Conservation (phyloP, 2,797 vertebrate genomes). For the Cyclura pinguis region DNA sequence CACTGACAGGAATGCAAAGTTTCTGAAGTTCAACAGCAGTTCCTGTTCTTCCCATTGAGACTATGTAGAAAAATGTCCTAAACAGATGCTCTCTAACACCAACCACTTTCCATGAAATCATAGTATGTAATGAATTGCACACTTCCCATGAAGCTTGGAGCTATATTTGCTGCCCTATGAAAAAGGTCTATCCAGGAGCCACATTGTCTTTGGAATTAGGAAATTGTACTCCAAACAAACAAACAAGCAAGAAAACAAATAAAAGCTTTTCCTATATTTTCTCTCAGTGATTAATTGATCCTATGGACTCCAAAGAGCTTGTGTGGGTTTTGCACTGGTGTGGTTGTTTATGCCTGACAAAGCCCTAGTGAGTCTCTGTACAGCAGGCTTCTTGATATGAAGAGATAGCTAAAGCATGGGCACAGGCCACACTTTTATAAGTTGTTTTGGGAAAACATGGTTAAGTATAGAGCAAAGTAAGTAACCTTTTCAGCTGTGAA, state of each 20-base stretch:
- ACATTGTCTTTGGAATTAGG: too few relatives aligned
- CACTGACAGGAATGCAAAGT: neutral
- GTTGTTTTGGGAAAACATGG: conserved; percentile 50
- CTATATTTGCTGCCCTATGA: conserved; percentile 54
- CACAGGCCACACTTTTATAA: conserved; percentile 41
- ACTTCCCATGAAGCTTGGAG: neutral
- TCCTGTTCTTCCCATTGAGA: neutral
- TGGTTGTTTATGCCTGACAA: too few relatives aligned
- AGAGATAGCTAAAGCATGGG: conserved; percentile 24
- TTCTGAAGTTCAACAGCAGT: neutral
- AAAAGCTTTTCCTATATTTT: too few relatives aligned
- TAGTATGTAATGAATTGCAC: neutral
- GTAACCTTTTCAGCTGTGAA: conserved; percentile 71
- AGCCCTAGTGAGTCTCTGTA: conserved; percentile 1
- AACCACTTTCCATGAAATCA: conserved; percentile 40
- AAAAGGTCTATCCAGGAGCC: neutral
- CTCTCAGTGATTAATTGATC: too few relatives aligned
- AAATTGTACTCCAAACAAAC: too few relatives aligned
- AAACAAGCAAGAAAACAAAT: too few relatives aligned
- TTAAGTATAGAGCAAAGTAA: conserved; percentile 58
- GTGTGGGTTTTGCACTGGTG: too few relatives aligned
- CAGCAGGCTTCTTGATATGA: conserved; percentile 51
- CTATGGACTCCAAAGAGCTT: too few relatives aligned
- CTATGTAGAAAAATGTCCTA: neutral
- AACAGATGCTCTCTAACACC: conserved; percentile 10